Evolutionary conservation across 2,888 invertebrate species (phyloP).

Genomic region (Apamea anceps): DNA sequence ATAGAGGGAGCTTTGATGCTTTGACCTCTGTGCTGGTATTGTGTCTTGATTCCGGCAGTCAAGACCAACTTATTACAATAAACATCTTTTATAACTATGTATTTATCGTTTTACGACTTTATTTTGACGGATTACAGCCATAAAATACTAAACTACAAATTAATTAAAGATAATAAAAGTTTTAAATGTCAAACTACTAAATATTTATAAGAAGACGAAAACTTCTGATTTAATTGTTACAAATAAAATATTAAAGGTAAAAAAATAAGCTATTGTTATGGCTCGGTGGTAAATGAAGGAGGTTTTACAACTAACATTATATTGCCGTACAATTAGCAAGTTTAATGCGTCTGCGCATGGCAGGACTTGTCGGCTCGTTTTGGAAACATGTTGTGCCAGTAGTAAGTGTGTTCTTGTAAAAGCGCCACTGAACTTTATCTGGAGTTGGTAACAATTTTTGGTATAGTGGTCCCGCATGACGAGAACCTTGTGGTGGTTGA

Average conservation of each 20-base stretch:
- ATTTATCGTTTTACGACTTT: slow-evolving; percentile 35
- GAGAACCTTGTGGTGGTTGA: background rate
- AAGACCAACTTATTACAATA: background rate
- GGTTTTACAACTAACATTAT: slow-evolving; percentile 43
- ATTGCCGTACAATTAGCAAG: slow-evolving; percentile 49
- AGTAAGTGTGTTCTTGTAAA: slow-evolving; percentile 32
- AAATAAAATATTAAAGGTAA: background rate
- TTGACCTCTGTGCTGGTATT: background rate
- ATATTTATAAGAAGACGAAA: slow-evolving; percentile 52
- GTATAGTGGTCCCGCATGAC: background rate
- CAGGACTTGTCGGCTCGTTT: slow-evolving; percentile 21
- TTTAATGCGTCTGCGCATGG: slow-evolving; percentile 36
- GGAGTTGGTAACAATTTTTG: background rate
- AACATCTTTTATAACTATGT: slow-evolving; percentile 28
- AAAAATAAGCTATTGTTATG: slow-evolving; percentile 31
- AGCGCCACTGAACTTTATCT: slow-evolving; percentile 46
- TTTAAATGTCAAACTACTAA: slow-evolving; percentile 59
- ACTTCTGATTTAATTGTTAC: slow-evolving; percentile 25
- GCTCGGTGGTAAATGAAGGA: slow-evolving; percentile 41
- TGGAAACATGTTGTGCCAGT: slow-evolving; percentile 33
- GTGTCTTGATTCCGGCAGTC: slow-evolving; percentile 8
- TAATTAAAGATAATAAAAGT: slow-evolving; percentile 53
- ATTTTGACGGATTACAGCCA: slow-evolving; percentile 44
- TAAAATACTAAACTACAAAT: slow-evolving; percentile 41
- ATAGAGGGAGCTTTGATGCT: background rate